Evolutionary conservation across 2,113 vertebrate genomes (phyloP).

Genomic region (Miniopterus natalensis): DNA sequence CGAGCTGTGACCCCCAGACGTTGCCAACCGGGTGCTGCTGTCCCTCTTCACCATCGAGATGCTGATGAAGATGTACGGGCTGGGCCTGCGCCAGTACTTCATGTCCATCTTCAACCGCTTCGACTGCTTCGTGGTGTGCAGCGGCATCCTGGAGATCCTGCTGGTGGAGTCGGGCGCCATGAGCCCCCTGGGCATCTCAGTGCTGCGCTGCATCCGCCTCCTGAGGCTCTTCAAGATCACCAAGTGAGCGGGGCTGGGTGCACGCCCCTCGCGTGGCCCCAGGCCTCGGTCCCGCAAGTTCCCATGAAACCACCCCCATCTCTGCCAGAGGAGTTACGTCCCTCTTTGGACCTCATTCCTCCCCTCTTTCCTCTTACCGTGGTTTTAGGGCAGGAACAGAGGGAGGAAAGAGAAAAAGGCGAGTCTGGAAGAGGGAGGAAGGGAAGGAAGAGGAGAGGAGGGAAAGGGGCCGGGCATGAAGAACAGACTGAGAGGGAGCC

Average conservation of each 20-base stretch:
- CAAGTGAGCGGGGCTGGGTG: conserved; percentile 87
- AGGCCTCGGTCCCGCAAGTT: neutral
- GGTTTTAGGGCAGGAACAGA: too few species aligned
- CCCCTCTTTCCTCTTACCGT: neutral
- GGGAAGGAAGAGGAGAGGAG: neutral
- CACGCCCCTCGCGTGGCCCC: fast-evolving
- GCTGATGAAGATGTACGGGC: conserved; percentile 97
- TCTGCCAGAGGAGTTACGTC: neutral
- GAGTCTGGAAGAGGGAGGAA: neutral
- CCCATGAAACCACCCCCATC: fast-evolving
- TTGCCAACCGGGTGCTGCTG: conserved; percentile 93
- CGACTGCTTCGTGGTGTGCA: conserved; percentile 97
- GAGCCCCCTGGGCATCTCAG: conserved; percentile 95
- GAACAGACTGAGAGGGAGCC: neutral
- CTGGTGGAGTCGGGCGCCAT: conserved; percentile 91
- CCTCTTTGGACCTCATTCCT: neutral
- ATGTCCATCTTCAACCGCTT: conserved; percentile 99
- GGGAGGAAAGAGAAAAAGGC: too few species aligned
- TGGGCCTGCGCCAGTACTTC: conserved; percentile 95
- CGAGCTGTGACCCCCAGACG: conserved; percentile 86
- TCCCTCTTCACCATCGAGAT: conserved; percentile 95
- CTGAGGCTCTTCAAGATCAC: conserved; percentile 97
- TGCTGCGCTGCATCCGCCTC: conserved; percentile 97
- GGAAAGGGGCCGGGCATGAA: too few species aligned
- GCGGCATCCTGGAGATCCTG: conserved; percentile 94